A percentile compares a stretch with the other conserved stretches of the same genome.
phyloP scores from a whole-genome alignment of 2,113 vertebrate species.

The Ivindomyrus marchei region DNA sequence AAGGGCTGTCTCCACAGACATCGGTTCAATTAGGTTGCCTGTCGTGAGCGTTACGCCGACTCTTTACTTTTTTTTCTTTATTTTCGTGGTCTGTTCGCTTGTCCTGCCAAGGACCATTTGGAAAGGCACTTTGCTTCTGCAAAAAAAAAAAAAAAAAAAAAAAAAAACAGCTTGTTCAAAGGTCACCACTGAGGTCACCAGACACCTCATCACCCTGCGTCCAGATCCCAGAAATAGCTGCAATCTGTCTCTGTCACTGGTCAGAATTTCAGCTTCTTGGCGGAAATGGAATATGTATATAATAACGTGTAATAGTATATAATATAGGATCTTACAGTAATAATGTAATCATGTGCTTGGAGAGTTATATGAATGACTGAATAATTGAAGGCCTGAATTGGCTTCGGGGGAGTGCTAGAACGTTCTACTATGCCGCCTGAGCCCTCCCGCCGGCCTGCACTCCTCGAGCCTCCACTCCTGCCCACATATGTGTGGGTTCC shows the following conservation, averaged over 20 bases:
- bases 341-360: background rate
- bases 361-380: background rate
- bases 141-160: background rate
- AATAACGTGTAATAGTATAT: background rate
- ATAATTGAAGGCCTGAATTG: background rate
- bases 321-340: background rate
- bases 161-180: conserved; percentile 3
- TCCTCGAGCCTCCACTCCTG: background rate
- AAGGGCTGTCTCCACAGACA: background rate
- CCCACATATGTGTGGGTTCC: background rate
- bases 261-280: background rate
- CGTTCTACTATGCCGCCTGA: background rate
- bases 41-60: background rate
- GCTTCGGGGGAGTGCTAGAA: background rate
- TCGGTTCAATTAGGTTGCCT: conserved; percentile 1
- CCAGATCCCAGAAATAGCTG: background rate
- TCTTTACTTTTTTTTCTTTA: conserved; percentile 6
- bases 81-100: background rate
- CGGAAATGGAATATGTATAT: background rate
- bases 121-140: background rate
- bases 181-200: conserved; percentile 7
- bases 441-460: background rate
- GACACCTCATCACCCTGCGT: background rate
- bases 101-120: background rate
- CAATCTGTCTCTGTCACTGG: background rate